Evolutionary conservation across 2,113 vertebrate species (phyloP).

Genomic region (Strigops habroptila): DNA sequence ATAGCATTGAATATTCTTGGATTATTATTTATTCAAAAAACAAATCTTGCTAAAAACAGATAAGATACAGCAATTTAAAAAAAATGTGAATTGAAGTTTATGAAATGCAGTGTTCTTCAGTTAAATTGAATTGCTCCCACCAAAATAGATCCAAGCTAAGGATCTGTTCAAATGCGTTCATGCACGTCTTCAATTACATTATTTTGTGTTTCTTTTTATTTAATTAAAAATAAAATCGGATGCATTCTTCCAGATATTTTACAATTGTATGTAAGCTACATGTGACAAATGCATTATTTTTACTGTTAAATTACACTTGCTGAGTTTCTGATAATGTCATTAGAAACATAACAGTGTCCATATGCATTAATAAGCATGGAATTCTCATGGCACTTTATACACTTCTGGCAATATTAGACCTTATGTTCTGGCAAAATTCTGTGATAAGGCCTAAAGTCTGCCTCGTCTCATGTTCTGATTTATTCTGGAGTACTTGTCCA

Average conservation of each 20-base stretch:
- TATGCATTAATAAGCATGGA: not conserved
- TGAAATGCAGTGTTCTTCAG: not conserved
- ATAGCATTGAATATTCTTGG: not conserved
- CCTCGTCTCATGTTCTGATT: not conserved
- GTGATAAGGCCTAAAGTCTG: not conserved
- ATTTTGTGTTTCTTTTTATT: not conserved
- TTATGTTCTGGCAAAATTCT: not conserved
- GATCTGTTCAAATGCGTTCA: not conserved
- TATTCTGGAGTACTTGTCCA: not conserved
- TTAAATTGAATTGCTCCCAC: not conserved
- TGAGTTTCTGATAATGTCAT: not conserved
- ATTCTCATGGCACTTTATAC: not conserved
- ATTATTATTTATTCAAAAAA: not conserved
- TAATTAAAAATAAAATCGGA: not conserved
- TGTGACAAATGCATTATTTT: not conserved
- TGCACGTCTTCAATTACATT: not conserved
- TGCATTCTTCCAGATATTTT: not conserved
- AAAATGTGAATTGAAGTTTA: not conserved
- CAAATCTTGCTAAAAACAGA: not conserved
- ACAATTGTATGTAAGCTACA: not conserved
- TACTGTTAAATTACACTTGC: not conserved
- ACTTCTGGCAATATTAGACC: not conserved
- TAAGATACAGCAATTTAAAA: not conserved
- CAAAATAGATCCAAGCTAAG: not conserved
- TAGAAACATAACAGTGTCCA: not conserved